These are phyloP conservation scores for Acholoe squamosa DNA, from an alignment of 2,888 invertebrate species.

Conservation along the genomic window DNA sequence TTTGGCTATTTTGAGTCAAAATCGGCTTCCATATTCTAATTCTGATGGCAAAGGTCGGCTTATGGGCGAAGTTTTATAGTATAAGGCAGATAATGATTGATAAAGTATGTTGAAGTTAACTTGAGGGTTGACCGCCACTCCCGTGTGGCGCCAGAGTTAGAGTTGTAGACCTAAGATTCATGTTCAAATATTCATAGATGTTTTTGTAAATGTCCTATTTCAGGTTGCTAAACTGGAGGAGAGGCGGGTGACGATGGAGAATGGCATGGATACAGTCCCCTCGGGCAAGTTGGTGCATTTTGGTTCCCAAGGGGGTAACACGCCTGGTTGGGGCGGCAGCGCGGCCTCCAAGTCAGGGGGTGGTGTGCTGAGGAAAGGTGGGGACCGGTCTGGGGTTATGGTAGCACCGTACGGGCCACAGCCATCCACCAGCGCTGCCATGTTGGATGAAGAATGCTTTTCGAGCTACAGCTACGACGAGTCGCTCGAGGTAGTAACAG, in stretches of 20 bases:
- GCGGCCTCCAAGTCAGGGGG: slow-evolving; percentile 3
- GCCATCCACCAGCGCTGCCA: slow-evolving; percentile 11
- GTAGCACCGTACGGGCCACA: slow-evolving; percentile 52
- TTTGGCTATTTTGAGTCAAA: too few species aligned
- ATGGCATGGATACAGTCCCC: not conserved
- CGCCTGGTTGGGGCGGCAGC: slow-evolving; percentile 1
- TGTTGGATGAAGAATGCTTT: not conserved
- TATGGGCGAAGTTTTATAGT: too few species aligned
- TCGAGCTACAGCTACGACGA: not conserved
- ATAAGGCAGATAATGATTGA: too few species aligned
- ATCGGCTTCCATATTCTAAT: too few species aligned
- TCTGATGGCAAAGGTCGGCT: too few species aligned
- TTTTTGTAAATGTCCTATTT: not conserved
- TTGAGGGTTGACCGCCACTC: too few species aligned
- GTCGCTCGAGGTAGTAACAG: not conserved
- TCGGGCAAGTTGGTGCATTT: slow-evolving; percentile 56
- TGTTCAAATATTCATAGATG: too few species aligned
- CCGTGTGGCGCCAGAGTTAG: too few species aligned
- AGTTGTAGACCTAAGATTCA: too few species aligned
- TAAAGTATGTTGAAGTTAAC: too few species aligned
- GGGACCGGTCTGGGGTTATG: slow-evolving; percentile 32
- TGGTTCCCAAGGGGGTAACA: slow-evolving; percentile 44
- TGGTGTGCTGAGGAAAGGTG: slow-evolving; percentile 35
- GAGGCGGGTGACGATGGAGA: slow-evolving; percentile 41
- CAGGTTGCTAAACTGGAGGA: slow-evolving; percentile 51